Evolutionary conservation across 2,888 invertebrate genomes (phyloP).

Genomic region (Copidosoma aretas): DNA sequence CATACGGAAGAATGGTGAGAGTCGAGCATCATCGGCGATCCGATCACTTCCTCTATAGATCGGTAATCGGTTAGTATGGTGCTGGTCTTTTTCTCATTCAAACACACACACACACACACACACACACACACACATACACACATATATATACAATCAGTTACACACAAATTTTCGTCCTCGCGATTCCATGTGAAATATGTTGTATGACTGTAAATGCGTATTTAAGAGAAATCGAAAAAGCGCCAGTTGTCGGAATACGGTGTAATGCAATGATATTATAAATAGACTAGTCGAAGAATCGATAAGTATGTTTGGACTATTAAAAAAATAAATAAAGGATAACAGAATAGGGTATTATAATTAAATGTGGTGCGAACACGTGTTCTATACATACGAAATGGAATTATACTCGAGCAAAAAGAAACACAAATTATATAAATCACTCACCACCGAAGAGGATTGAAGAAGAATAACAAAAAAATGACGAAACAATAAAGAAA

Average conservation of each 20-base stretch:
- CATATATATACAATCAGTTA: no score
- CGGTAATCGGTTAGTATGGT: constrained; percentile 1
- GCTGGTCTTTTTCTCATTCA: constrained; percentile 13
- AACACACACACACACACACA: constrained; percentile 5
- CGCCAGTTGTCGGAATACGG: background rate
- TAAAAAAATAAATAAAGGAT: constrained; percentile 13
- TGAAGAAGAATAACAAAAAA: constrained; percentile 14
- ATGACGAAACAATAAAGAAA: background rate
- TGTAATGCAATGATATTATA: constrained; percentile 13
- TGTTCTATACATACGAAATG: no score
- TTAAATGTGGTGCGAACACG: no score
- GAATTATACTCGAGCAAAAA: no score
- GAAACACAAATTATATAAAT: background rate
- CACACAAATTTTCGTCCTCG: constrained; percentile 27
- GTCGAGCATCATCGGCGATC: constrained; percentile 8
- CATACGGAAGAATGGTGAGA: background rate
- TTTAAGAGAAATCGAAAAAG: background rate
- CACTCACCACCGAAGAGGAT: constrained; percentile 1
- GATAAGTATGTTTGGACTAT: constrained; percentile 25
- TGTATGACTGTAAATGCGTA: constrained; percentile 29
- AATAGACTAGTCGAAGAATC: background rate
- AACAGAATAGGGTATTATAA: no score
- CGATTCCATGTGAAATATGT: constrained; percentile 35
- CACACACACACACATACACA: constrained; percentile 4
- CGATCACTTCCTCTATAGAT: constrained; percentile 37